Percentiles rank a stretch among this genome's conserved stretches.
These are phyloP conservation scores for Gobiocypris rarus DNA, from an alignment of 2,113 vertebrate species.

Conservation along the genomic window DNA sequence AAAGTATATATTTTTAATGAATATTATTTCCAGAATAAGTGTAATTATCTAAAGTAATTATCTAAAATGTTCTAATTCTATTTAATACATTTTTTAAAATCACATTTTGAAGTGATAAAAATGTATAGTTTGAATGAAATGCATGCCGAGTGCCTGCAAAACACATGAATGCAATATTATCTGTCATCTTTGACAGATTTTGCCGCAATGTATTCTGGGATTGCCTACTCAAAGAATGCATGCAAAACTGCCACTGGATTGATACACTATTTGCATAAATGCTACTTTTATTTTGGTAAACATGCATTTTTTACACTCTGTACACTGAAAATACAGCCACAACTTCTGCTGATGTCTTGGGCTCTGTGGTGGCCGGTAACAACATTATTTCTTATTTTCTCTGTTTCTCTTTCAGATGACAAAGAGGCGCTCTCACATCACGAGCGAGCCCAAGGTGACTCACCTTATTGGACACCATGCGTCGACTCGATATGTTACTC, in stretches of 20 bases:
- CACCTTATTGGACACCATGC: conserved; percentile 3
- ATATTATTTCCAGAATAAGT: background rate
- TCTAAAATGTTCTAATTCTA: too few relatives aligned
- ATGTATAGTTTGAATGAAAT: background rate
- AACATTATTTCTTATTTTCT: background rate
- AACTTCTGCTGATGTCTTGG: background rate
- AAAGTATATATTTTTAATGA: background rate
- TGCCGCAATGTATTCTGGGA: background rate
- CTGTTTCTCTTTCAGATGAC: background rate
- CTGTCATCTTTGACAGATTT: background rate
- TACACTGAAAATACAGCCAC: background rate
- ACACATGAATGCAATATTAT: background rate
- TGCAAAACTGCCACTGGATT: background rate
- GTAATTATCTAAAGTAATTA: too few relatives aligned
- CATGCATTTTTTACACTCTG: background rate
- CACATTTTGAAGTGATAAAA: background rate
- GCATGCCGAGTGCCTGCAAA: background rate
- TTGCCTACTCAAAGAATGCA: background rate
- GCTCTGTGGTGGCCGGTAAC: background rate
- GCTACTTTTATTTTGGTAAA: background rate
- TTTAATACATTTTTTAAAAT: too few relatives aligned
- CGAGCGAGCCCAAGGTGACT: conserved; percentile 2
- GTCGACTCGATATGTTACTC: background rate
- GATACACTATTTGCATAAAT: background rate
- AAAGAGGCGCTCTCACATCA: background rate